Conservation (phyloP, 2,888 invertebrate genomes). For the Aphrophora alni region DNA sequence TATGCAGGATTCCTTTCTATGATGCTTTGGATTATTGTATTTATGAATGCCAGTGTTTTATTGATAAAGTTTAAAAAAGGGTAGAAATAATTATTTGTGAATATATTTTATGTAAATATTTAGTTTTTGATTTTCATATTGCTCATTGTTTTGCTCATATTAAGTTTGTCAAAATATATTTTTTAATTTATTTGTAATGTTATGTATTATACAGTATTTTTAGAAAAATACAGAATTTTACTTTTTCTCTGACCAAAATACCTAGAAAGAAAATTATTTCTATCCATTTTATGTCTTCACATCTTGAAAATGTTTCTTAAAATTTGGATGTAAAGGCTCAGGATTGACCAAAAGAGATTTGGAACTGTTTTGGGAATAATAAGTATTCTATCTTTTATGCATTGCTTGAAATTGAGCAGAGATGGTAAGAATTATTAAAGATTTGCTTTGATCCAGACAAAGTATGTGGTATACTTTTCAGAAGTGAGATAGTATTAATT, state of each 20-base stretch:
- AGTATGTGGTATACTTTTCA: no score
- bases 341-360: no score
- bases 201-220: background rate
- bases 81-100: conserved; percentile 56
- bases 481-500: no score
- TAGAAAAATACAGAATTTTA: background rate
- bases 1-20: conserved; percentile 84
- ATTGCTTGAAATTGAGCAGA: no score
- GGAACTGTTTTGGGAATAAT: no score
- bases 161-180: background rate
- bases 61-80: conserved; percentile 86
- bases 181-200: background rate
- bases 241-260: background rate
- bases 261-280: no score
- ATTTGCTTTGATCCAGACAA: no score
- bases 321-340: no score
- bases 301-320: no score
- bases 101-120: background rate
- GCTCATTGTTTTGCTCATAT: background rate
- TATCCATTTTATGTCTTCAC: no score
- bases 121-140: background rate
- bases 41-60: conserved; percentile 74
- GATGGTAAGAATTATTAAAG: no score
- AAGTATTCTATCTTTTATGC: no score
- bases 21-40: conserved; percentile 78